Evolutionary conservation across 2,888 invertebrate species (phyloP).

Genomic region (Orgyia antiqua): DNA sequence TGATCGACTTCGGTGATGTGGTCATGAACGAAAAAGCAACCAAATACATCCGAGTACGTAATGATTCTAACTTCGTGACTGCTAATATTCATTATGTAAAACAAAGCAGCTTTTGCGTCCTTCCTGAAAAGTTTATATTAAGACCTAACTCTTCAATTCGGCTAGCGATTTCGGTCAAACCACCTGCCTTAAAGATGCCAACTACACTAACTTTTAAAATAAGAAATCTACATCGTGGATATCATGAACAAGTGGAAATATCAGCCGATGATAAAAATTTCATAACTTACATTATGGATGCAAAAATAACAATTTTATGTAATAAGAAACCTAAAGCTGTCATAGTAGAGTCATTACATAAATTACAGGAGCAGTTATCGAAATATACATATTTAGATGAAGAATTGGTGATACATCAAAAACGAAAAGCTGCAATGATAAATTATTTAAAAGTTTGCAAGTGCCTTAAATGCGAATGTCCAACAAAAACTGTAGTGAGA

Average conservation of each 20-base stretch:
- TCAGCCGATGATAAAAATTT: conserved; percentile 30
- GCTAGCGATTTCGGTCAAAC: conserved; percentile 44
- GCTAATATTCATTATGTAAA: conserved; percentile 57
- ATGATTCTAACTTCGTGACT: conserved; percentile 55
- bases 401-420: conserved; percentile 15
- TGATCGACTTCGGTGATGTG: conserved; percentile 64
- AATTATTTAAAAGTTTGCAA: conserved; percentile 42
- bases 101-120: conserved; percentile 52
- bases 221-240: conserved; percentile 42
- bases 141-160: conserved; percentile 47
- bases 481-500: conserved; percentile 29
- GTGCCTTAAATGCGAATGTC: conserved; percentile 19
- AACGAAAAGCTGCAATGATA: conserved; percentile 28
- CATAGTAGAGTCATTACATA: conserved; percentile 52
- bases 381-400: conserved; percentile 45
- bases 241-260: conserved; percentile 25
- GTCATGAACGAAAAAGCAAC: conserved; percentile 44
- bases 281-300: conserved; percentile 39
- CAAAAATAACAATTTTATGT: conserved; percentile 41
- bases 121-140: conserved; percentile 53
- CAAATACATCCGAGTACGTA: conserved; percentile 57
- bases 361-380: conserved; percentile 40
- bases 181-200: conserved; percentile 42
- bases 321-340: conserved; percentile 28
- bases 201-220: conserved; percentile 45